Percentiles rank a stretch among this genome's conserved stretches.
Evolutionary conservation across 1,140 invertebrate genomes (phyloP).

Genomic region (Conus betulinus): DNA sequence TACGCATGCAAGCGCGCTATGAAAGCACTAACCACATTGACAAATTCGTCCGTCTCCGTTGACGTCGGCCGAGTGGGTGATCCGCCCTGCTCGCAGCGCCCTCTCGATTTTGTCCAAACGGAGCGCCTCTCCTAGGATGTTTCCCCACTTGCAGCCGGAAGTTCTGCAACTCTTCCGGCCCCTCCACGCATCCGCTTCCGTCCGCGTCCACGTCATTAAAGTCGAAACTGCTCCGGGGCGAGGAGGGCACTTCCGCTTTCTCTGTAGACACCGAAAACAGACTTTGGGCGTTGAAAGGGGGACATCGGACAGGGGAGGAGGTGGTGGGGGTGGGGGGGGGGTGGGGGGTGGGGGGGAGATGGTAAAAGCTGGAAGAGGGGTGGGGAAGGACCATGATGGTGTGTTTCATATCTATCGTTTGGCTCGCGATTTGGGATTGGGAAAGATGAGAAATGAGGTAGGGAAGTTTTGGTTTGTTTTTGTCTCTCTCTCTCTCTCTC

Average conservation of each 20-base stretch:
- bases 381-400: too few relatives aligned
- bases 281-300: neutral
- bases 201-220: constrained; percentile 17
- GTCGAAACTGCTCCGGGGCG: neutral
- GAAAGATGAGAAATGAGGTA: too few relatives aligned
- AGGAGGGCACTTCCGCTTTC: neutral
- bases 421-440: too few relatives aligned
- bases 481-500: constrained; percentile 26
- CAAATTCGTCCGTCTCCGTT: constrained; percentile 22
- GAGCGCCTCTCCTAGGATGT: constrained; percentile 3
- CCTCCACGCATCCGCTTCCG: constrained; percentile 23
- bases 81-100: constrained; percentile 24
- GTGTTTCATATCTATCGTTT: too few relatives aligned
- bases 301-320: too few relatives aligned
- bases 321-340: too few relatives aligned
- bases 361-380: too few relatives aligned
- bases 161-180: constrained; percentile 14
- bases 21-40: constrained; percentile 8
- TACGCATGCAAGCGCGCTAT: too few relatives aligned
- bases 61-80: constrained; percentile 26
- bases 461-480: too few relatives aligned
- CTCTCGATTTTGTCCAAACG: neutral
- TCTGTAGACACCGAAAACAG: neutral
- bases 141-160: constrained; percentile 12
- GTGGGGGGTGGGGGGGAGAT: too few relatives aligned